These are phyloP conservation scores for Amphiduros pacificus DNA, from an alignment of 2,888 invertebrate genomes.

Conservation along the genomic window DNA sequence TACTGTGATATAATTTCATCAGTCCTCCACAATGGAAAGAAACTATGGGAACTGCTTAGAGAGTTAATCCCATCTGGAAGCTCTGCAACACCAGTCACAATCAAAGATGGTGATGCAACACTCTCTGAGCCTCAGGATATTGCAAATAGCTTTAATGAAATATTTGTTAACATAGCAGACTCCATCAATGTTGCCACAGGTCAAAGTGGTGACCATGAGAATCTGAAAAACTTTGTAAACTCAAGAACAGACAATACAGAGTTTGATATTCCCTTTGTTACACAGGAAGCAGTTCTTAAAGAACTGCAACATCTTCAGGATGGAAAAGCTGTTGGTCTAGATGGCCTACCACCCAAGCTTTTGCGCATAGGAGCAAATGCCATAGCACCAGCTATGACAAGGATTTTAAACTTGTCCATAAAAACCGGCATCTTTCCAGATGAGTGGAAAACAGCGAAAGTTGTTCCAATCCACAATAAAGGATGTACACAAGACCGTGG, in stretches of 20 bases:
- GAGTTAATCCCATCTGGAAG: background rate
- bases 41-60: background rate
- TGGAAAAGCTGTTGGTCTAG: background rate
- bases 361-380: background rate
- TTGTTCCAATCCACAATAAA: background rate
- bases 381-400: background rate
- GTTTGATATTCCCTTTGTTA: background rate
- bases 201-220: too few species aligned
- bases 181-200: too few species aligned
- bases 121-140: background rate
- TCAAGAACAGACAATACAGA: background rate
- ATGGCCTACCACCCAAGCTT: background rate
- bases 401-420: background rate
- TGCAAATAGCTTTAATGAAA: background rate
- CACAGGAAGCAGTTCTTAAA: background rate
- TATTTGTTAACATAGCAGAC: background rate
- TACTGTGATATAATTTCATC: background rate
- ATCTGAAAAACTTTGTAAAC: background rate
- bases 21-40: background rate
- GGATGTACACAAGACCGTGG: background rate
- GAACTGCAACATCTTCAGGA: background rate
- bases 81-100: background rate
- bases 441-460: background rate
- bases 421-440: conserved; percentile 1
- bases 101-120: background rate